A percentile compares a stretch with the other conserved stretches of the same genome.
phyloP scores from a whole-genome alignment of 1,140 invertebrate genomes.

The Leptopilina boulardi region DNA sequence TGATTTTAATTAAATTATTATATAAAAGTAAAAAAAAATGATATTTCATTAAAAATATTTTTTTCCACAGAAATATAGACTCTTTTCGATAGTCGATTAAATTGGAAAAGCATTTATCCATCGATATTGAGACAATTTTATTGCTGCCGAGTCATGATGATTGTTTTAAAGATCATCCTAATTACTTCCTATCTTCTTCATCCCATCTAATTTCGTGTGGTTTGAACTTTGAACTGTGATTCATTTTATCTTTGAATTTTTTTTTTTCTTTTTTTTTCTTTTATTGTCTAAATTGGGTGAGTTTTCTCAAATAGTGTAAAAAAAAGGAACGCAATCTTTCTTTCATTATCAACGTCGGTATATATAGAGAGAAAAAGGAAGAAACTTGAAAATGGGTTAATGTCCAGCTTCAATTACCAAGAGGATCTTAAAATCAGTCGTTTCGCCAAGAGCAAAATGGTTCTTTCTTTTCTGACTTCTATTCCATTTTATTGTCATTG shows the following conservation, averaged over 20 bases:
- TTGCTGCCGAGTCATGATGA: background rate
- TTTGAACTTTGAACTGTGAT: conserved; percentile 16
- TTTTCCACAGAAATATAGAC: no score
- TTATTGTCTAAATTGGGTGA: background rate
- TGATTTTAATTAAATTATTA: no score
- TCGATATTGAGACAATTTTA: background rate
- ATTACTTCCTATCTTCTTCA: background rate
- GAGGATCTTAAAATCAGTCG: conserved; percentile 31
- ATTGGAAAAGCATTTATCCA: background rate
- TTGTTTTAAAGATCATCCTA: conserved; percentile 14
- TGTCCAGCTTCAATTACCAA: conserved; percentile 28
- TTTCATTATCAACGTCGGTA: conserved; percentile 28
- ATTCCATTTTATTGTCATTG: conserved; percentile 20
- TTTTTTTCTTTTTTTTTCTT: no score
- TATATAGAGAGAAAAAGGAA: conserved; percentile 14
- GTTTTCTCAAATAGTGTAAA: conserved; percentile 13
- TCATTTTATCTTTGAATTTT: conserved; percentile 16
- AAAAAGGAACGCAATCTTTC: conserved; percentile 20
- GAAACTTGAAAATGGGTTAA: conserved; percentile 26
- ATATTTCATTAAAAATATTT: no score
- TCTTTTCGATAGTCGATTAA: no score
- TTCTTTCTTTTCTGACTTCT: background rate
- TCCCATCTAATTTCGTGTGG: background rate
- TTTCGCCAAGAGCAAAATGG: conserved; percentile 25
- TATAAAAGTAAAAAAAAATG: no score